Conservation (phyloP, 2,113 vertebrate species). For the Notechis scutatus region DNA sequence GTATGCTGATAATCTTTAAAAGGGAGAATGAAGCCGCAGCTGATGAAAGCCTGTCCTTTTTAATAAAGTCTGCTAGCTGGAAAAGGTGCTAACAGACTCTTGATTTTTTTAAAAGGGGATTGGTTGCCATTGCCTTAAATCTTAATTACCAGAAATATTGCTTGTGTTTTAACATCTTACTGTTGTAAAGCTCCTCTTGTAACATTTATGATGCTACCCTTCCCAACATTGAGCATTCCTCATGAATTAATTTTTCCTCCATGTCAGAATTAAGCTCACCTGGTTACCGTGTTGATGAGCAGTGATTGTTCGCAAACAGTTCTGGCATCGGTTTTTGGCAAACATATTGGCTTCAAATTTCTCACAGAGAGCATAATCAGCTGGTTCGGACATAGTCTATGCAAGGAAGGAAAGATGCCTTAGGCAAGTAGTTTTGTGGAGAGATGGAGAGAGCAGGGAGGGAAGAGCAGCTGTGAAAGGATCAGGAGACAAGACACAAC, state of each 20-base stretch:
- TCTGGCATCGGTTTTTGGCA: slow-evolving; percentile 79
- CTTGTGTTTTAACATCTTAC: neutral
- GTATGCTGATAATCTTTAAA: neutral
- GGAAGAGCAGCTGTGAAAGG: slow-evolving; percentile 22
- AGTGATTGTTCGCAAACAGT: slow-evolving; percentile 74
- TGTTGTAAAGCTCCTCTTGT: slow-evolving; percentile 18
- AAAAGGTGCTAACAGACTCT: neutral
- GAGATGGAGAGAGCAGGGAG: neutral
- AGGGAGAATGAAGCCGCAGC: neutral
- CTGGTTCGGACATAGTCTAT: slow-evolving; percentile 69
- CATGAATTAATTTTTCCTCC: neutral
- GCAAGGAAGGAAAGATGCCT: slow-evolving; percentile 28
- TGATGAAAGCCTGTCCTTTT: neutral
- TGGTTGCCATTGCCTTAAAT: neutral
- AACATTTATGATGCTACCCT: neutral
- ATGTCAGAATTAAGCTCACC: slow-evolving; percentile 56
- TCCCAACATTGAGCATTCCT: neutral
- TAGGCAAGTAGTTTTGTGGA: slow-evolving; percentile 13
- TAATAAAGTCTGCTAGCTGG: neutral
- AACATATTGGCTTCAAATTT: slow-evolving; percentile 81
- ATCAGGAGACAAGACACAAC: slow-evolving; percentile 24
- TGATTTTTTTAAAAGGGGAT: neutral
- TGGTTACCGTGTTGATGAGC: slow-evolving; percentile 63
- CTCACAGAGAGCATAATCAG: slow-evolving; percentile 67
- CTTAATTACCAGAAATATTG: neutral